These are phyloP conservation scores for Cepaea nemoralis DNA, from an alignment of 1,140 invertebrate species.

Conservation along the genomic window DNA sequence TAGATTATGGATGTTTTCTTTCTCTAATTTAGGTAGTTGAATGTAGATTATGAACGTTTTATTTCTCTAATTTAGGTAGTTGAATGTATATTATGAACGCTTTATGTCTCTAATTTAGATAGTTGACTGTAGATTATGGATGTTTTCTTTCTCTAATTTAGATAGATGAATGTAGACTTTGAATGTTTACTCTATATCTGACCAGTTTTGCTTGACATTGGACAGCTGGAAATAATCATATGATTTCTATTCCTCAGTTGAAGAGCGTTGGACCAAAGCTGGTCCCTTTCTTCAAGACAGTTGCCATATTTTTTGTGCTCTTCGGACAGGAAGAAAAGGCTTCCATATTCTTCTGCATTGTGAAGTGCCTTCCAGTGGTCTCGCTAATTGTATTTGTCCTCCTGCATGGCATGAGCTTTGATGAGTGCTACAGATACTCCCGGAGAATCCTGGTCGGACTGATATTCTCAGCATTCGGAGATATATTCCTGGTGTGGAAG, in stretches of 20 bases:
- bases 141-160: too few relatives aligned
- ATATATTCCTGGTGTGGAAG: constrained; percentile 85
- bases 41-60: too few relatives aligned
- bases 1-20: too few relatives aligned
- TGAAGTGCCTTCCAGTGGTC: constrained; percentile 89
- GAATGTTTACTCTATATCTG: too few relatives aligned
- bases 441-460: constrained; percentile 81
- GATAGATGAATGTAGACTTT: too few relatives aligned
- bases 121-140: too few relatives aligned
- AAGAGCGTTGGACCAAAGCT: constrained; percentile 83
- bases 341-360: constrained; percentile 78
- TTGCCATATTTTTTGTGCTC: constrained; percentile 88
- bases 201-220: too few relatives aligned
- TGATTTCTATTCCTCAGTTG: constrained; percentile 73
- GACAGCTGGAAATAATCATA: too few relatives aligned
- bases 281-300: constrained; percentile 88
- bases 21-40: too few relatives aligned
- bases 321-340: constrained; percentile 71
- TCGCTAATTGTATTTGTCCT: constrained; percentile 86
- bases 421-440: constrained; percentile 82
- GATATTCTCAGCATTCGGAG: constrained; percentile 85
- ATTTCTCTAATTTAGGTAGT: too few relatives aligned
- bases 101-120: too few relatives aligned
- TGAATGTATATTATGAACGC: too few relatives aligned
- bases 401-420: constrained; percentile 81